Evolutionary conservation across 2,113 vertebrate species (phyloP), one percentile per base, ranked within the genome.

Genomic region (Nannospalax galili): DNA sequence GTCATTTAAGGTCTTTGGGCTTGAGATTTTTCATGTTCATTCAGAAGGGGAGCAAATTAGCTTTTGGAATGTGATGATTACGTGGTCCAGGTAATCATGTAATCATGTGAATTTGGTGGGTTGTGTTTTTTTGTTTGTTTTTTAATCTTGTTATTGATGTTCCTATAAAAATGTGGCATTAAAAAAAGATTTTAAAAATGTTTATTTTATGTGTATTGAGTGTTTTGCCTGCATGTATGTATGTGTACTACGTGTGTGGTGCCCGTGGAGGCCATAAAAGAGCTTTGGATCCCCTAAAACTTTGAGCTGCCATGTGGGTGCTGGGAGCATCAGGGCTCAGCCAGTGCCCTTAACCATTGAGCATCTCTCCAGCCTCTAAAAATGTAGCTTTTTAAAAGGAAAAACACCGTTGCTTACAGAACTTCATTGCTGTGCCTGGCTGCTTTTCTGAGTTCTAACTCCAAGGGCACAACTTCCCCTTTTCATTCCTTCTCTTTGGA

Each of bases 91-190:
- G 37, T 58, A 45, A 48, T 73, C 48, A 28, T 1, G 6, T 78
- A 19, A 64, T 16, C n/a, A n/a, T n/a, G n/a, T n/a, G n/a, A 1
- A 26, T 81, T 92, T 28, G n/a, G 37, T 74, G 11, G 28, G 16
- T 15, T 20, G 35, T 1, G 3, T 48, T 45, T 37, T 65, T 35
- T 0, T 30, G n/a, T 87, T 7, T 1, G 79, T 26, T 32, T 22
- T 24, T 10, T 16, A 32, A 1, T 6, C 2, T n/a, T 73, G n/a
- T 1, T n/a, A 40, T 92, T 3, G 2, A n/a, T n/a, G n/a, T n/a
- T n/a, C n/a, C n/a, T n/a, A 3, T 37, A 42, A 52, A 52, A 52
- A 52, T 52, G 48, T 52, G 48, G 48, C 48, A 7, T 52, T 52
- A 52, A 52, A 67, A 75, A 88, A 72, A 80, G 28, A 12, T 19